Percentiles rank a stretch among this genome's conserved stretches.
phyloP scores from a whole-genome alignment of 2,888 invertebrate genomes.

The Bhutanitis thaidina region DNA sequence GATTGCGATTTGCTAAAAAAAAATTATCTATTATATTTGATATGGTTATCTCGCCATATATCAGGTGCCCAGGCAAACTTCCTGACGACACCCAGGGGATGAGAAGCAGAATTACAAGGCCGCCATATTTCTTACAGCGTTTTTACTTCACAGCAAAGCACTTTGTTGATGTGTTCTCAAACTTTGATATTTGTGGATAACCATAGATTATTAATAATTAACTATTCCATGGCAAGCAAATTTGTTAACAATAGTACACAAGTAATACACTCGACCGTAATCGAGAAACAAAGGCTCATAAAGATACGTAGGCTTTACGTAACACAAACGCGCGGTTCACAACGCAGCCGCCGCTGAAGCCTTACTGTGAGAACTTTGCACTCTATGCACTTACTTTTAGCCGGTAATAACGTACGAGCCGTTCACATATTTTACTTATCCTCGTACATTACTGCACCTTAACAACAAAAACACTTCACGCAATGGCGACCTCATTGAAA shows the following conservation, averaged over 20 bases:
- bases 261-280: slow-evolving; percentile 48
- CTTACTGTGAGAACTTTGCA: slow-evolving; percentile 32
- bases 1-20: too few species aligned
- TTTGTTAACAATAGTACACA: slow-evolving; percentile 31
- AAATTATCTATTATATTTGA: too few species aligned
- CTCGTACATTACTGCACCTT: background rate
- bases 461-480: slow-evolving; percentile 7
- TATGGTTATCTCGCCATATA: too few species aligned
- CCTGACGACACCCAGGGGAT: too few species aligned
- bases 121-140: too few species aligned
- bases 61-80: too few species aligned
- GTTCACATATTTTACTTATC: slow-evolving; percentile 13
- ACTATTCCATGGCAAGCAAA: background rate
- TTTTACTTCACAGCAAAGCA: too few species aligned
- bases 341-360: slow-evolving; percentile 22
- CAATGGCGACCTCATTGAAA: background rate
- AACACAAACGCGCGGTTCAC: slow-evolving; percentile 33
- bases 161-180: too few species aligned
- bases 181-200: too few species aligned
- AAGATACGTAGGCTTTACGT: slow-evolving; percentile 52
- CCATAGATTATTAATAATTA: too few species aligned
- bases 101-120: too few species aligned
- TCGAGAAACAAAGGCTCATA: slow-evolving; percentile 69
- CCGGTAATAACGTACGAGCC: slow-evolving; percentile 21
- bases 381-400: slow-evolving; percentile 32